A percentile compares a stretch with the other conserved stretches of the same genome.
phyloP scores from a whole-genome alignment of 2,113 vertebrate species.

The Poecile atricapillus region DNA sequence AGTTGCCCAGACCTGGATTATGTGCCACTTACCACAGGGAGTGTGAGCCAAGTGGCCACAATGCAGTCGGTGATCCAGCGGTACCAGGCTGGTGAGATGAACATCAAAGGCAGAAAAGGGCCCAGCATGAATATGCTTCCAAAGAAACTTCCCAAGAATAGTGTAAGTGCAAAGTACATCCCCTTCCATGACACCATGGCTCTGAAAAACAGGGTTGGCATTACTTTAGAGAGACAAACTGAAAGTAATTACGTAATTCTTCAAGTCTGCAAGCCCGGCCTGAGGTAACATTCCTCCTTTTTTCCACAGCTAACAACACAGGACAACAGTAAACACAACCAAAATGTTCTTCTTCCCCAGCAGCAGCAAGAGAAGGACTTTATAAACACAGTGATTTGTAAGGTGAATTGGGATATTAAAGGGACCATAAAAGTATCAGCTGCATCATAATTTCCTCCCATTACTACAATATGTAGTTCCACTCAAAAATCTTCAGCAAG shows the following conservation, averaged over 20 bases:
- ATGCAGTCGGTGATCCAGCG: constrained; percentile 92
- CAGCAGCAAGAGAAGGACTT: neutral
- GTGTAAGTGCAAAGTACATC: constrained; percentile 85
- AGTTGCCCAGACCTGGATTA: neutral
- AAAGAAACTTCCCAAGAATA: constrained; percentile 93
- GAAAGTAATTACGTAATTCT: neutral
- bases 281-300: neutral
- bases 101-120: constrained; percentile 90
- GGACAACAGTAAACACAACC: neutral
- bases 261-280: neutral
- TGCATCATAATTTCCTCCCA: neutral
- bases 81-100: constrained; percentile 90
- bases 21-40: constrained; percentile 87
- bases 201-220: constrained; percentile 73
- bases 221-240: neutral
- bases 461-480: neutral
- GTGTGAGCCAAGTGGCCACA: constrained; percentile 93
- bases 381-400: neutral
- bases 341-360: neutral
- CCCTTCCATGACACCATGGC: constrained; percentile 89
- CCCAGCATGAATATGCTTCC: constrained; percentile 94
- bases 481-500: neutral
- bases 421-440: neutral
- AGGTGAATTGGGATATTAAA: neutral
- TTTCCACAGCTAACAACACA: neutral